These are phyloP conservation scores for Emmelina monodactyla DNA, from an alignment of 2,888 invertebrate genomes.

Conservation along the genomic window DNA sequence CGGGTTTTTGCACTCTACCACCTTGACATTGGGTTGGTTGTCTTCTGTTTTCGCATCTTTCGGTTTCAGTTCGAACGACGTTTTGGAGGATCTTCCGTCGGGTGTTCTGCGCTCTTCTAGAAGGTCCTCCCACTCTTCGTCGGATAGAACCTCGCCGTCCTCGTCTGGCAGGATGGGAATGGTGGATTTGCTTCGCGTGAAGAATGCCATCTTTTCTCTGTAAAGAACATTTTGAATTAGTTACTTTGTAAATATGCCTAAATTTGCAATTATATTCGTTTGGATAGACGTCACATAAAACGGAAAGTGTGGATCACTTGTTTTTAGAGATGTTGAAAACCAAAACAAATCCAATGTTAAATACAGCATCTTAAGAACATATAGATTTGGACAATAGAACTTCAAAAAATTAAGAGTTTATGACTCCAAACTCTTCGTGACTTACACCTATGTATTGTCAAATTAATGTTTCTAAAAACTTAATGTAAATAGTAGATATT, in stretches of 20 bases:
- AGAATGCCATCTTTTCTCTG: slow-evolving; percentile 97
- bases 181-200: slow-evolving; percentile 80
- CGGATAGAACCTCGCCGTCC: slow-evolving; percentile 53
- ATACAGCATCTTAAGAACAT: no score
- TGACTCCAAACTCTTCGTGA: no score
- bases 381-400: no score
- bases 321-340: no score
- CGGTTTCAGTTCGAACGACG: slow-evolving; percentile 44
- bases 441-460: no score
- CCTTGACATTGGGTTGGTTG: slow-evolving; percentile 12
- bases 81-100: slow-evolving; percentile 54
- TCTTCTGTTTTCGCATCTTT: slow-evolving; percentile 8
- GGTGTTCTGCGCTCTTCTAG: slow-evolving; percentile 51
- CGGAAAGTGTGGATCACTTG: no score
- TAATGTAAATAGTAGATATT: no score
- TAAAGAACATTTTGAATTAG: slow-evolving; percentile 22
- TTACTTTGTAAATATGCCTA: background rate
- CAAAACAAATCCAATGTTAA: no score
- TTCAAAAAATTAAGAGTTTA: no score
- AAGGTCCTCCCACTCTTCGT: slow-evolving; percentile 57
- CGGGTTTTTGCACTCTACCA: slow-evolving; percentile 49
- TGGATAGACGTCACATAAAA: no score
- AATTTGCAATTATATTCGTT: background rate
- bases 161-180: slow-evolving; percentile 80
- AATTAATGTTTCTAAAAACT: no score